Evolutionary conservation across 2,797 vertebrate species (phyloP), one percentile per base, ranked within the genome.

Genomic region (Silurus lanzhouensis): DNA sequence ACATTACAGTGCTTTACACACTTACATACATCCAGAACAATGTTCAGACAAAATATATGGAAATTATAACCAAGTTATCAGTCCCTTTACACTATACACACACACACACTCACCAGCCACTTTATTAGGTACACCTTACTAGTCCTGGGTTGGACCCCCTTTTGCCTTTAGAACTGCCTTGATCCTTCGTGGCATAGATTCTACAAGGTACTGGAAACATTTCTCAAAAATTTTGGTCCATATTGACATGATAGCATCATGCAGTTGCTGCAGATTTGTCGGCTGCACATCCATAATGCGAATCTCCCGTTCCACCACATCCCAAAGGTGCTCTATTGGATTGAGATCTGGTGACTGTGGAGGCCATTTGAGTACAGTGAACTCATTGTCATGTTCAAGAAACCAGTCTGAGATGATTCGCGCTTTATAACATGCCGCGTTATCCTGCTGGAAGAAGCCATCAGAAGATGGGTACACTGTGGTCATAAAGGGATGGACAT

Each of bases 241-340:
- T 66, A 66, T 25, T 27, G 84, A 92, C 86, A 90, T 90, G 86
- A 90, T 66, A 60, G 78, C 85, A 87, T 92, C 90, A 91, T 44
- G 0, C 86, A 90, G 85, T 90, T 91, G 87, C 81, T 86, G 89
- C 88, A 92, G 91, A 92, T 92, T 93, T 92, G 87, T 93, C 78
- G 61, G 91, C 88, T 92, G 88, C 87, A 91, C 89, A 91, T 93
- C 88, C 68, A 89, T 88, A 82, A 88, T 82, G 67, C 10, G n/a
- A 82, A 60, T 82, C 17, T 71, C 67, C 52, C 52, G 20, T 57
- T 82, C 66, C 48, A 58, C 25, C 66, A 70, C 81, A 82, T 70
- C 31, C 31, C 31, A 31, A 31, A 31, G 31, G 31, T 31, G 31
- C 31, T 31, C 31, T 31, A 3, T 31, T 31, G 31, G 31, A 31